Base-by-base conservation (phyloP, 2,888 invertebrate species). In the Anarsia innoxiella region DNA sequence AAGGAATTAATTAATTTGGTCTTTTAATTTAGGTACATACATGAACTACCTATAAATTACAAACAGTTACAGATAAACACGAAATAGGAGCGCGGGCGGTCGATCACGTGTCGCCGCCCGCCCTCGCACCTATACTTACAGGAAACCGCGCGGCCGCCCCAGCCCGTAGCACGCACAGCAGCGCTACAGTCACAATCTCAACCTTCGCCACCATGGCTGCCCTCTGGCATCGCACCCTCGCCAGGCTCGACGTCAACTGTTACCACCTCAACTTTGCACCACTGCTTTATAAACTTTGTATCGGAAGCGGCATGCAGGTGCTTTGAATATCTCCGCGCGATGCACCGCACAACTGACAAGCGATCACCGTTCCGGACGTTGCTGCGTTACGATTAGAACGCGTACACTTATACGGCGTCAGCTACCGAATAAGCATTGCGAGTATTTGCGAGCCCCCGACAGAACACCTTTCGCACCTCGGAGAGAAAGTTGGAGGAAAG, bases 401-500 rank as follows among this genome's bases (percentile, higher is more conserved):
- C 74, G 78, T 74, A 77, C 75, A 74, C 79, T 77, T 76, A 76
- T 74, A 78, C 74, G 73, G 65, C 66, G 78, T 64, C 72, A 63
- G 76, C 80, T 82, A 82, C 83, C 66, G 83, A 83, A 79, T 77
- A 79, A 79, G 68, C 73, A 76, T 65, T 65, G 75, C 35, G 35
- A 35, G 35, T 35, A 35, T 35, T 35, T 35, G 35, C 69, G 69
- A 76, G 76, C 77, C 77, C 79, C 78, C 75, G 71, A 64, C 69
- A 66, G 67, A 67, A 74, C 74, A 76, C 80, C 83, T 75, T 80
- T 82, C 78, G 80, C 83, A 83, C 83, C 80, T 83, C 83, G 60
- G 66, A 84, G 84, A 82, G 84, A 84, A 83, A 84, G 84, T 82
- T 66, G 70, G 72, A 83, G 83, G 84, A 83, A 84, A 83, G 84